These are phyloP conservation scores for Callaeas wilsoni DNA, from an alignment of 2,113 vertebrate genomes.

Conservation along the genomic window DNA sequence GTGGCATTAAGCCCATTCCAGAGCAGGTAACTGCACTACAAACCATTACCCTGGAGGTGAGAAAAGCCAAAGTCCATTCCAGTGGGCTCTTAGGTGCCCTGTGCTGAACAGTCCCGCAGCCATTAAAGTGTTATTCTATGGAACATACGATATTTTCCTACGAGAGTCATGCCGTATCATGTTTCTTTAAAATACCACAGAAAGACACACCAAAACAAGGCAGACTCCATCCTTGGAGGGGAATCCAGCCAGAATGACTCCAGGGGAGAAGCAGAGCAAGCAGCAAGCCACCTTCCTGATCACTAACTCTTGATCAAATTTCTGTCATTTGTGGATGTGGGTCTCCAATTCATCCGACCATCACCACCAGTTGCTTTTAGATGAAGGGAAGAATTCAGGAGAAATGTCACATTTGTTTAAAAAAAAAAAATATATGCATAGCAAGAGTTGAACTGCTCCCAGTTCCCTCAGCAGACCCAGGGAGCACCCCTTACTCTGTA, in stretches of 20 bases:
- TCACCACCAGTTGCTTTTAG: background rate
- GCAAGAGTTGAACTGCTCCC: background rate
- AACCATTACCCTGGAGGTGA: background rate
- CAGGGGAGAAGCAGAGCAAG: background rate
- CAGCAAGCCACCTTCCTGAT: background rate
- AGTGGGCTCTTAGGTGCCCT: background rate
- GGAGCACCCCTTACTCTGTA: background rate
- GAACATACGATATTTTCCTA: background rate
- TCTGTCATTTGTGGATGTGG: rapidly evolving
- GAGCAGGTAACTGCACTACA: background rate
- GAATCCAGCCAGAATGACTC: background rate
- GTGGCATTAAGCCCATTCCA: background rate
- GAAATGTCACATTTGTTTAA: background rate
- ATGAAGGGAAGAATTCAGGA: background rate
- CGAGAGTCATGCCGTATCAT: background rate
- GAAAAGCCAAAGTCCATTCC: background rate
- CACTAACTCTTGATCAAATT: background rate
- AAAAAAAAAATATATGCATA: background rate
- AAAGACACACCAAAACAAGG: background rate
- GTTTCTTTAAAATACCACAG: background rate
- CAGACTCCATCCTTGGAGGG: background rate
- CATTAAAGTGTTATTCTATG: background rate
- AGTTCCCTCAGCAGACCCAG: background rate
- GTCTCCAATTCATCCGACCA: background rate
- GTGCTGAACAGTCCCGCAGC: background rate